Conservation (phyloP, 2,888 invertebrate genomes). For the Polyommatus iphigenia region DNA sequence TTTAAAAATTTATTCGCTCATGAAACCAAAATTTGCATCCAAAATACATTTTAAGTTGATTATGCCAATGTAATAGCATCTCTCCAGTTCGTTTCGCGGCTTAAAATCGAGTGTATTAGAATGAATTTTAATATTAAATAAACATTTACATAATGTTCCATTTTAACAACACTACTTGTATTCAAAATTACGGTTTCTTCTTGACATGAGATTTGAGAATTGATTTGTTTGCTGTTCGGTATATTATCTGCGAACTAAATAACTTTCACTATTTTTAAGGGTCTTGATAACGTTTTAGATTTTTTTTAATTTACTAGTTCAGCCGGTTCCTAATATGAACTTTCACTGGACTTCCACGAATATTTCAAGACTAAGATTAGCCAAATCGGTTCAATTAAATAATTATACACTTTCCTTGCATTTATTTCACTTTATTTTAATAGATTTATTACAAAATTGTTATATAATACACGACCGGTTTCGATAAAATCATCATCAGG, state of each 20-base stretch:
- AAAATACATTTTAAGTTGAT: conserved; percentile 62
- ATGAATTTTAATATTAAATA: conserved; percentile 41
- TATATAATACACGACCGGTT: too few species aligned
- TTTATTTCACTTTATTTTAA: too few species aligned
- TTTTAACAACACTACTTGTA: not conserved
- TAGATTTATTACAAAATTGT: too few species aligned
- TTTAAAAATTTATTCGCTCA: conserved; percentile 54
- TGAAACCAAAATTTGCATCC: conserved; percentile 62
- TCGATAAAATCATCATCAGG: too few species aligned
- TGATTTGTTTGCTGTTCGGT: not conserved
- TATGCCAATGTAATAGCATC: conserved; percentile 64
- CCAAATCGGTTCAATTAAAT: too few species aligned
- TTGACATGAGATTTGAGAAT: not conserved
- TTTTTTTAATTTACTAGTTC: too few species aligned
- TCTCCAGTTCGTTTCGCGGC: conserved; percentile 56
- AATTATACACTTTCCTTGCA: too few species aligned
- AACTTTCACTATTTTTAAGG: not conserved
- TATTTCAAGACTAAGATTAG: too few species aligned
- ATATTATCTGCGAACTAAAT: not conserved
- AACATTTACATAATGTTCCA: not conserved
- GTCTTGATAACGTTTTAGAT: too few species aligned
- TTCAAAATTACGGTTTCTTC: too few species aligned
- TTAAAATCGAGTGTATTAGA: conserved; percentile 51
- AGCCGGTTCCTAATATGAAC: too few species aligned
- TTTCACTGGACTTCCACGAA: too few species aligned